Percentiles rank a stretch among this genome's conserved stretches.
These are phyloP conservation scores for Perizoma flavofasciatum DNA, from an alignment of 2,888 invertebrate genomes.

Conservation along the genomic window DNA sequence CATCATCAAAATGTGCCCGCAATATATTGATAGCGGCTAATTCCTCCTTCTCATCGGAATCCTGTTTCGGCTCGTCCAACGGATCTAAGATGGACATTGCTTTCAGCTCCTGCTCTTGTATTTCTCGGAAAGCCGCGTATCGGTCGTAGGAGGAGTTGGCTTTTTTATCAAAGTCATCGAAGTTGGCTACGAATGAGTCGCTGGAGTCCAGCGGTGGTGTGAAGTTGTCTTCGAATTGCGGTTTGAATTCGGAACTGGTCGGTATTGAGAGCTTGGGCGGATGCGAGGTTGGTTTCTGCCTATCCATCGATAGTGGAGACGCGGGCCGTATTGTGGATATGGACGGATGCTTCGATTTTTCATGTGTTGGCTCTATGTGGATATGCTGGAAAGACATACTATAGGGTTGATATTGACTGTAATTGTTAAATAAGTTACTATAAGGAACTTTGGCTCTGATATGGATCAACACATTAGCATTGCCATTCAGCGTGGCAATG, in stretches of 20 bases:
- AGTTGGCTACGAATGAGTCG: slow-evolving; percentile 87
- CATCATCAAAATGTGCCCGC: slow-evolving; percentile 57
- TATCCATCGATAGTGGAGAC: slow-evolving; percentile 32
- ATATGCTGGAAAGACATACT: slow-evolving; percentile 58
- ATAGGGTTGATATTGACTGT: too few species aligned
- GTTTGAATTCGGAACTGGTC: slow-evolving; percentile 68
- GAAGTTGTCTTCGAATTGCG: slow-evolving; percentile 87
- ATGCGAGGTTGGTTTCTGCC: slow-evolving; percentile 40
- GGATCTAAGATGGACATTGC: slow-evolving; percentile 68
- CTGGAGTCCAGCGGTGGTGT: slow-evolving; percentile 64
- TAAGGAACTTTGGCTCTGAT: not conserved
- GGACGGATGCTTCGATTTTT: slow-evolving; percentile 46
- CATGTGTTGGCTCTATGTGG: slow-evolving; percentile 62
- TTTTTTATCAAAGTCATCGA: slow-evolving; percentile 85
- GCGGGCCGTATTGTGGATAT: slow-evolving; percentile 38
- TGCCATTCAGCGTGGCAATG: too few species aligned
- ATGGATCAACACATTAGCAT: too few species aligned
- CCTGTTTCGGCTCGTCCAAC: slow-evolving; percentile 61
- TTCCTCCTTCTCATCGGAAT: slow-evolving; percentile 70
- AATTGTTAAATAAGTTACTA: not conserved
- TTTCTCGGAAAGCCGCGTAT: slow-evolving; percentile 94
- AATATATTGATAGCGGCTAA: slow-evolving; percentile 62
- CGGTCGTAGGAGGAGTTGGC: slow-evolving; percentile 88
- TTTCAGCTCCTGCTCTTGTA: slow-evolving; percentile 89
- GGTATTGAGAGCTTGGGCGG: slow-evolving; percentile 39